Percentiles rank a stretch among this genome's conserved stretches.
Conservation (phyloP, 2,113 vertebrate genomes). For the Austrofundulus limnaeus region DNA sequence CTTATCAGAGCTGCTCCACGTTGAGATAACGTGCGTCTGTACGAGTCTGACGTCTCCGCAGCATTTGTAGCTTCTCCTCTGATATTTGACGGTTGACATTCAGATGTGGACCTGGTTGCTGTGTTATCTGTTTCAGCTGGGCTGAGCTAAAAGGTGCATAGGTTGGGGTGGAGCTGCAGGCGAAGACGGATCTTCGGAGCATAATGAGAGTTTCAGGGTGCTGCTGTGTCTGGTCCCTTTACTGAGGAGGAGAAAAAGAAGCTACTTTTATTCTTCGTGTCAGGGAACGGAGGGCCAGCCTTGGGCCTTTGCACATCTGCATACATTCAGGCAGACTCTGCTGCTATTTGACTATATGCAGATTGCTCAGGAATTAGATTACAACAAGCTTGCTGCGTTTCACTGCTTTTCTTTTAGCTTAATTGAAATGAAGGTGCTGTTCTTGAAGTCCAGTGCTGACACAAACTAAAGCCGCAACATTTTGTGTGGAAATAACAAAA, state of each 20-base stretch:
- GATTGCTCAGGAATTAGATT: constrained; percentile 58
- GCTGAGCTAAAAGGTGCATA: constrained; percentile 59
- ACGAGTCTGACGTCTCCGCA: constrained; percentile 42
- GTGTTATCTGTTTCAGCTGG: constrained; percentile 64
- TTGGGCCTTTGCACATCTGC: constrained; percentile 16
- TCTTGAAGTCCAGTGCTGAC: constrained; percentile 30
- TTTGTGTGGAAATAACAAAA: constrained; percentile 8
- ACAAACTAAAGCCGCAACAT: constrained; percentile 15
- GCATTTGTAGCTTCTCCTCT: constrained; percentile 68
- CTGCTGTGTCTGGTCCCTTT: constrained; percentile 36
- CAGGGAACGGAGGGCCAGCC: constrained; percentile 31
- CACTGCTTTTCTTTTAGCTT: constrained; percentile 9
- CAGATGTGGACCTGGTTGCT: constrained; percentile 61
- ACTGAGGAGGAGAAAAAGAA: constrained; percentile 47
- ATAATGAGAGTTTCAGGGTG: constrained; percentile 67
- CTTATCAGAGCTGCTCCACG: constrained; percentile 60
- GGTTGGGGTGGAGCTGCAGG: constrained; percentile 66
- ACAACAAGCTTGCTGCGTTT: constrained; percentile 33
- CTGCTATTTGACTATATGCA: constrained; percentile 52
- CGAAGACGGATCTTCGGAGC: constrained; percentile 57
- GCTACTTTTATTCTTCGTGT: constrained; percentile 47
- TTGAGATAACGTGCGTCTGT: constrained; percentile 63
- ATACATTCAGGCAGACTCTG: not conserved
- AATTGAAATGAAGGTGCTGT: constrained; percentile 31
- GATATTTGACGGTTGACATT: constrained; percentile 79